These are phyloP conservation scores for Henricia sp. DNA, from an alignment of 53 echinoderm and acorn worm species.

Conservation along the genomic window DNA sequence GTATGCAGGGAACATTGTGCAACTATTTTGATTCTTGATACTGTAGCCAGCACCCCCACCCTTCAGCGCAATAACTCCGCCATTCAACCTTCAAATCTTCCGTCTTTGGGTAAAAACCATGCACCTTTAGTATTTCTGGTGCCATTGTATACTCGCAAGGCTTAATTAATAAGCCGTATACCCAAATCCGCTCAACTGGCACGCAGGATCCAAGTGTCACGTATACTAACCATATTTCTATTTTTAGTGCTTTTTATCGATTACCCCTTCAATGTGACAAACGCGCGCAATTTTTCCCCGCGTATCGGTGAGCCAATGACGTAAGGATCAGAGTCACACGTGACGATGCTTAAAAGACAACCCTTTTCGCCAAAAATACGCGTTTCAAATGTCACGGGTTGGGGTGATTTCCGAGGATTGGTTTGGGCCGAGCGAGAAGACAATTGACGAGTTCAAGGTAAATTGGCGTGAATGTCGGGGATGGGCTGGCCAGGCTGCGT, in stretches of 20 bases:
- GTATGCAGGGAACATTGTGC: no score
- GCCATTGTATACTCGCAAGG: constrained; percentile 6
- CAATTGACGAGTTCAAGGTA: neutral
- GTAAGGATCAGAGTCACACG: constrained; percentile 37
- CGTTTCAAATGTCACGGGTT: constrained; percentile 52
- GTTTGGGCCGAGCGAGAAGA: neutral
- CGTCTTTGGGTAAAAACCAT: neutral
- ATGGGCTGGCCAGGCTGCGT: neutral
- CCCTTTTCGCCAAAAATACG: neutral
- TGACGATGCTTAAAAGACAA: constrained; percentile 27
- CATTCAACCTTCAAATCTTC: neutral
- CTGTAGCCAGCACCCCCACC: neutral
- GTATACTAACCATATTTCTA: constrained; percentile 7
- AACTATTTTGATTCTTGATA: no score
- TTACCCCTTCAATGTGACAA: constrained; percentile 36
- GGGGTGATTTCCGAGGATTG: constrained; percentile 56
- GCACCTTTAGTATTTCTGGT: constrained; percentile 49
- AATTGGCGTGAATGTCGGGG: neutral
- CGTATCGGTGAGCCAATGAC: constrained; percentile 42
- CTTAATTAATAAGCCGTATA: no score
- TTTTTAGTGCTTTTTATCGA: constrained; percentile 51
- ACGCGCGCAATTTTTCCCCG: constrained; percentile 15
- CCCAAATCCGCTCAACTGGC: constrained; percentile 18
- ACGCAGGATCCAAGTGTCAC: constrained; percentile 1
- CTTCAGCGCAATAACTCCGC: neutral